These are phyloP conservation scores for Eulemur coronatus DNA, from an alignment of 2,797 vertebrate species.

Conservation along the genomic window DNA sequence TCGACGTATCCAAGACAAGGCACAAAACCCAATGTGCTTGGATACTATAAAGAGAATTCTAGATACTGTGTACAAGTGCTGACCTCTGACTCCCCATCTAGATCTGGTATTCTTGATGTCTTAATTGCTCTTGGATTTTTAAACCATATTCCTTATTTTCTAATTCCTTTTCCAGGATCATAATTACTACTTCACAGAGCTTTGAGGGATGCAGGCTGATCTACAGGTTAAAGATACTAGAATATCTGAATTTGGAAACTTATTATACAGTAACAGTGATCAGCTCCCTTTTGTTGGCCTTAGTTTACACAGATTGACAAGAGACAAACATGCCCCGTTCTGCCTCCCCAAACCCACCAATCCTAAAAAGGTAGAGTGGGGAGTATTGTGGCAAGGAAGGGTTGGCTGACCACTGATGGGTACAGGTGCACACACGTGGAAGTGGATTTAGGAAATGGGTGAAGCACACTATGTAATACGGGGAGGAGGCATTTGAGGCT, in stretches of 20 bases:
- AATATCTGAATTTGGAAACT: not conserved
- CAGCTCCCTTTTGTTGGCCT: not conserved
- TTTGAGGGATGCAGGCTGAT: not conserved
- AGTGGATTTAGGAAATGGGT: not conserved
- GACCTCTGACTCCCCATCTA: not conserved
- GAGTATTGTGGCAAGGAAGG: not conserved
- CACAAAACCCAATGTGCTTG: not conserved
- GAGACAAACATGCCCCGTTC: not conserved
- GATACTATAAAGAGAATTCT: not conserved
- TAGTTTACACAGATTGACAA: not conserved
- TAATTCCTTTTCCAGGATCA: not conserved
- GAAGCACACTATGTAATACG: accelerated
- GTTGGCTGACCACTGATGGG: not conserved
- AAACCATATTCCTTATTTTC: not conserved
- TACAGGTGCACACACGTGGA: too few species aligned
- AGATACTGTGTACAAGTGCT: not conserved
- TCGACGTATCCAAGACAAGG: not conserved
- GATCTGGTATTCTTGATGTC: not conserved
- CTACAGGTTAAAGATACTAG: not conserved
- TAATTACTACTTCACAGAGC: not conserved
- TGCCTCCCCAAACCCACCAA: too few species aligned
- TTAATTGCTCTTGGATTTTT: not conserved
- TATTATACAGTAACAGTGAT: not conserved
- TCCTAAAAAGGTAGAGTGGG: not conserved
- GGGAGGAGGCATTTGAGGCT: not conserved